phyloP scores from a whole-genome alignment of 2,113 vertebrate species.

The Neofelis nebulosa region DNA sequence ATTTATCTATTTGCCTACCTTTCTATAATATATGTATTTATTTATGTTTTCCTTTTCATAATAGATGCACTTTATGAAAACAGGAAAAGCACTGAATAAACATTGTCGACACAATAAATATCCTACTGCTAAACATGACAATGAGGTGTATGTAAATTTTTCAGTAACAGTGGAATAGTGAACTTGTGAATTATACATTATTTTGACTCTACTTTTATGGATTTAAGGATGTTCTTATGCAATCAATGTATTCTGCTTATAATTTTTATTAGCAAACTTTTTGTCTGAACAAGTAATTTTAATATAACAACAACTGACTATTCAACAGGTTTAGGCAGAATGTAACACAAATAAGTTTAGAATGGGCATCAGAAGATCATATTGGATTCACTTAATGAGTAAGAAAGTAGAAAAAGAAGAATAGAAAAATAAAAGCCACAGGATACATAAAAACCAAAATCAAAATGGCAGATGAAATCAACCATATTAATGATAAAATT shows the following conservation, averaged over 20 bases:
- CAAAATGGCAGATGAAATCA: neutral
- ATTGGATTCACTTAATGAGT: neutral
- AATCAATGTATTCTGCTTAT: neutral
- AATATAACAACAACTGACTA: neutral
- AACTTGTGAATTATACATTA: neutral
- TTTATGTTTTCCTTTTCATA: neutral
- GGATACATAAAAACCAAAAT: neutral
- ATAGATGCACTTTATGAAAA: neutral
- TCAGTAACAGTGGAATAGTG: neutral
- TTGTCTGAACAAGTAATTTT: neutral
- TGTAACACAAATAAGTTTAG: neutral
- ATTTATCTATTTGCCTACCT: neutral
- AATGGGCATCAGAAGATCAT: neutral
- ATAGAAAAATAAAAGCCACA: neutral
- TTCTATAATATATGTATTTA: neutral
- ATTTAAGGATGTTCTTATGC: neutral
- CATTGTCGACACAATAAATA: neutral
- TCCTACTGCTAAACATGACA: neutral
- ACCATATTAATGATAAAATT: neutral
- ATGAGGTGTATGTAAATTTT: neutral
- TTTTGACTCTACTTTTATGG: neutral
- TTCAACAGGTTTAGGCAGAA: neutral
- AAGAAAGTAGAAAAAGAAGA: neutral
- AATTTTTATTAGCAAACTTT: neutral
- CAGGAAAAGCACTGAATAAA: neutral